phyloP scores from a whole-genome alignment of 2,888 invertebrate genomes.

The Caenorhabditis panamensis region DNA sequence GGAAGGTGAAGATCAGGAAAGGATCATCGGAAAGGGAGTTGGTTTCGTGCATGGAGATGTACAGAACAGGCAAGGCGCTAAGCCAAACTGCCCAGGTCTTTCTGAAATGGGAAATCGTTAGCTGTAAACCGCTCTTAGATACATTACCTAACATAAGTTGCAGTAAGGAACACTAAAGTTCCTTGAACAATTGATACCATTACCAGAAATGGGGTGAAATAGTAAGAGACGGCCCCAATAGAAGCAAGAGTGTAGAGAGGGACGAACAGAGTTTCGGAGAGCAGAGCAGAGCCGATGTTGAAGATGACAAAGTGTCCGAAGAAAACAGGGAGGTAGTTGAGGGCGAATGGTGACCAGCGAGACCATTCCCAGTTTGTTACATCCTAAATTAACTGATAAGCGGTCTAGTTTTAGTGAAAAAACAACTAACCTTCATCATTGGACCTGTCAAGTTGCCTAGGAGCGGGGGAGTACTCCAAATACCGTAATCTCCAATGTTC shows the following conservation, averaged over 20 bases:
- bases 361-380: constrained; percentile 81
- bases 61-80: constrained; percentile 76
- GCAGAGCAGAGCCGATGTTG: constrained; percentile 71
- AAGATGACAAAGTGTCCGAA: constrained; percentile 76
- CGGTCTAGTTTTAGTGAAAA: neutral
- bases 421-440: constrained; percentile 73
- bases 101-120: constrained; percentile 35
- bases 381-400: constrained; percentile 80
- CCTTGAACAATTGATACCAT: constrained; percentile 74
- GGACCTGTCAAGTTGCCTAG: constrained; percentile 57
- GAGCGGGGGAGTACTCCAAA: constrained; percentile 61
- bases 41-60: constrained; percentile 77
- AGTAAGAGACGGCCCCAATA: constrained; percentile 67
- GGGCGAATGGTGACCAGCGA: constrained; percentile 77
- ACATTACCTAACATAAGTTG: constrained; percentile 68
- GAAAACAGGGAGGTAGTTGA: constrained; percentile 73
- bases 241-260: constrained; percentile 70
- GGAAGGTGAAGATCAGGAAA: constrained; percentile 81
- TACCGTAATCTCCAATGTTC: constrained; percentile 66
- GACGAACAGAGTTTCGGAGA: constrained; percentile 67
- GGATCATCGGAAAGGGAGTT: constrained; percentile 61
- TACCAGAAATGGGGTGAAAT: constrained; percentile 74
- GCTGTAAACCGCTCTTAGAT: neutral
- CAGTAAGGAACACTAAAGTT: constrained; percentile 69
- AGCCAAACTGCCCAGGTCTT: constrained; percentile 75